Percentiles rank a stretch among this genome's conserved stretches.
These are phyloP conservation scores for Leptopilina syphax DNA, from an alignment of 2,888 invertebrate species.

Conservation along the genomic window DNA sequence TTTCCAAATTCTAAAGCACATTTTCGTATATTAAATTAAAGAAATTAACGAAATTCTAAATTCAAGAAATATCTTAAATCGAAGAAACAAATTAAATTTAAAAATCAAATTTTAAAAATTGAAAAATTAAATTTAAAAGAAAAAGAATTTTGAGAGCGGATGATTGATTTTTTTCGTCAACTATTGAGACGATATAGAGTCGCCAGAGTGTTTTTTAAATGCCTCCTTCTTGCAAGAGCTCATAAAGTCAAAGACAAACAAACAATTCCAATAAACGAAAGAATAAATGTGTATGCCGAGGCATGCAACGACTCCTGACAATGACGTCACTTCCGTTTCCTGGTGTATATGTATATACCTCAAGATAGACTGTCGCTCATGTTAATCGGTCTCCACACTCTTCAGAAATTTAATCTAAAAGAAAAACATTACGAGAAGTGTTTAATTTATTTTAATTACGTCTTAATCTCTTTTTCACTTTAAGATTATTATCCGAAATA, in stretches of 20 bases:
- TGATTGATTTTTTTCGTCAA: too few species aligned
- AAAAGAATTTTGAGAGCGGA: too few species aligned
- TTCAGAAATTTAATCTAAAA: slow-evolving; percentile 27
- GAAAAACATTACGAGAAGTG: slow-evolving; percentile 10
- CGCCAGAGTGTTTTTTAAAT: background rate
- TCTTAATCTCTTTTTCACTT: slow-evolving; percentile 8
- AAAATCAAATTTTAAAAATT: too few species aligned
- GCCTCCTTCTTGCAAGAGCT: background rate
- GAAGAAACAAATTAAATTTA: too few species aligned
- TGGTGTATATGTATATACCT: slow-evolving; percentile 58
- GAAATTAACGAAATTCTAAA: too few species aligned
- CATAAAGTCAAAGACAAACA: slow-evolving; percentile 60
- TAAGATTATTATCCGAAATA: background rate
- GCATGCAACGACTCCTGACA: slow-evolving; percentile 56
- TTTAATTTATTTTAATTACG: background rate
- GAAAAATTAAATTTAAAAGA: too few species aligned
- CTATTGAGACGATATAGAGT: too few species aligned
- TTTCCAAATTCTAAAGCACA: too few species aligned
- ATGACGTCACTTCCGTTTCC: slow-evolving; percentile 74
- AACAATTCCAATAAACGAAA: slow-evolving; percentile 70
- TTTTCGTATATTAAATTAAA: too few species aligned
- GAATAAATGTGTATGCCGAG: slow-evolving; percentile 63
- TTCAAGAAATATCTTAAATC: too few species aligned
- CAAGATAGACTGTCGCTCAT: slow-evolving; percentile 66
- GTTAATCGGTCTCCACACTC: slow-evolving; percentile 64